Evolutionary conservation across 2,888 invertebrate species (phyloP).

Genomic region (Tipula lateralis): DNA sequence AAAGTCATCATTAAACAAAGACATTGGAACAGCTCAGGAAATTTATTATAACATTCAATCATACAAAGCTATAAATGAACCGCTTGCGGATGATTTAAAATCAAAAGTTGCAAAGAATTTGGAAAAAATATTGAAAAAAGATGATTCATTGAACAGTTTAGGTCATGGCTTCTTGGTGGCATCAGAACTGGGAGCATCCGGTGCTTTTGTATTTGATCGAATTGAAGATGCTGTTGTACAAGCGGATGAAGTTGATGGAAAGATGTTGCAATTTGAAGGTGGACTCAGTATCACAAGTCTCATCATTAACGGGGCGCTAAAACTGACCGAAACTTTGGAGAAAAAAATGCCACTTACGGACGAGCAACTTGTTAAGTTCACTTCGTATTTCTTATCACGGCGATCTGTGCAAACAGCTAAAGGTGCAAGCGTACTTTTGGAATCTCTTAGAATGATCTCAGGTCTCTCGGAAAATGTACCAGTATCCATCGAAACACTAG

Average conservation of each 20-base stretch:
- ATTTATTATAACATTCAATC: slow-evolving; percentile 70
- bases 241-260: slow-evolving; percentile 90
- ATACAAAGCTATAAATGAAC: slow-evolving; percentile 62
- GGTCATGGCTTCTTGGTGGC: slow-evolving; percentile 81
- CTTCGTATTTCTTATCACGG: slow-evolving; percentile 82
- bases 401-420: slow-evolving; percentile 82
- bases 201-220: slow-evolving; percentile 63
- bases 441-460: slow-evolving; percentile 64
- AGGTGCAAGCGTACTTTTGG: slow-evolving; percentile 75
- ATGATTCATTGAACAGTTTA: slow-evolving; percentile 74
- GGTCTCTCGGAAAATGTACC: slow-evolving; percentile 74
- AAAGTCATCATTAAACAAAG: slow-evolving; percentile 58
- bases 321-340: slow-evolving; percentile 57
- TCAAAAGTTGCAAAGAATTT: slow-evolving; percentile 67
- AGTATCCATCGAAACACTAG: slow-evolving; percentile 74
- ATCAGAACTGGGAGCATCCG: slow-evolving; percentile 63
- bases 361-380: slow-evolving; percentile 81
- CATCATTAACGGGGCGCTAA: slow-evolving; percentile 55
- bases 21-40: slow-evolving; percentile 62
- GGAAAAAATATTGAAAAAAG: slow-evolving; percentile 73
- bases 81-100: slow-evolving; percentile 61
- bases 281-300: slow-evolving; percentile 73
- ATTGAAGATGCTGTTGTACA: slow-evolving; percentile 91
- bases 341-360: slow-evolving; percentile 65
- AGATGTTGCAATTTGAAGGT: slow-evolving; percentile 86